A percentile compares a stretch with the other conserved stretches of the same genome.
Evolutionary conservation across 2,113 vertebrate genomes (phyloP).

Genomic region (Zosterops japonicus): DNA sequence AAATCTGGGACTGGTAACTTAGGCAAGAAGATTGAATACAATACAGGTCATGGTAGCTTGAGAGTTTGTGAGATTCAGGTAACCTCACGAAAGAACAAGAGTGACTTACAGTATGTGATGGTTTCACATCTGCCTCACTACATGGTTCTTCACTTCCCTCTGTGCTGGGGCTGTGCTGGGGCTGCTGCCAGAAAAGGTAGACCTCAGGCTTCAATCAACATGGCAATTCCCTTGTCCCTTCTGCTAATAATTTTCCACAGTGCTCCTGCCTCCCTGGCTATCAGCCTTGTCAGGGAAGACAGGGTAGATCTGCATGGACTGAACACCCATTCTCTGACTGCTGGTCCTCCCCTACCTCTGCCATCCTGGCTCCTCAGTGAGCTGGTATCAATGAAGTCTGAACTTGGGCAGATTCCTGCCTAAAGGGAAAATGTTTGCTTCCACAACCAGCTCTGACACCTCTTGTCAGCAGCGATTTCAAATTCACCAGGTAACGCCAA

Average conservation of each 20-base stretch:
- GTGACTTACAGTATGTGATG: neutral
- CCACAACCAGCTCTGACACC: neutral
- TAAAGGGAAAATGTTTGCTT: neutral
- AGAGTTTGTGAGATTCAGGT: neutral
- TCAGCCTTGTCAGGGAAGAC: neutral
- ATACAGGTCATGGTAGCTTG: neutral
- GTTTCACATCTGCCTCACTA: neutral
- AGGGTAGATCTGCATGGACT: neutral
- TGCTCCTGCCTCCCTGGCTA: neutral
- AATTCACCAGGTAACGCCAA: neutral
- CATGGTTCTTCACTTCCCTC: accelerated
- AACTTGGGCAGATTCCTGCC: neutral
- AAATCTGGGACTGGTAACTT: neutral
- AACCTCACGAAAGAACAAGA: neutral
- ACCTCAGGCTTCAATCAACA: neutral
- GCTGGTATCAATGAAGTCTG: neutral
- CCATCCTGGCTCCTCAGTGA: neutral
- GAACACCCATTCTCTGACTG: neutral
- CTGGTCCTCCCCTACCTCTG: neutral
- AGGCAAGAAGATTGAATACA: neutral
- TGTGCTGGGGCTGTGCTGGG: neutral
- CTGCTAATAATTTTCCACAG: neutral
- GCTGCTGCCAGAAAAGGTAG: neutral
- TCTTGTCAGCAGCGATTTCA: neutral
- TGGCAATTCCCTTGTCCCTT: neutral